phyloP scores from a whole-genome alignment of 2,888 invertebrate species.

The Aspidiotus rigidus region DNA sequence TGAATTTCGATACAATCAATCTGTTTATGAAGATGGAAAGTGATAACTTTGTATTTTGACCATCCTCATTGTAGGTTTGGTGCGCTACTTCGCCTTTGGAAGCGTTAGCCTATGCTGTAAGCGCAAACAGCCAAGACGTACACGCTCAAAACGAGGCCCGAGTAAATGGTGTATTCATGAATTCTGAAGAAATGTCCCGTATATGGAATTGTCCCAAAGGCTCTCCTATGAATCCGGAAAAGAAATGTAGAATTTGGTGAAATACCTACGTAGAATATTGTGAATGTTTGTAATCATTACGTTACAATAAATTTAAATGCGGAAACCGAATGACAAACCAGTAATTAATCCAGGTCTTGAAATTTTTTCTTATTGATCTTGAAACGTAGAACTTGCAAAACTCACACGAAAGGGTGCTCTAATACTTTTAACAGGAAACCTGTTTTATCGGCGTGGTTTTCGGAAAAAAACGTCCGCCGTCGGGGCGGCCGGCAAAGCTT shows the following conservation, averaged over 20 bases:
- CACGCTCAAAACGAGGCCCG: conserved; percentile 55
- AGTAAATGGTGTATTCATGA: conserved; percentile 59
- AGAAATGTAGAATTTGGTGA: conserved; percentile 34
- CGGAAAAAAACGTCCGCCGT: too few relatives aligned
- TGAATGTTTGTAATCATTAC: too few relatives aligned
- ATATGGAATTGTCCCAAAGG: conserved; percentile 31
- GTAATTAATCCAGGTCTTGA: too few relatives aligned
- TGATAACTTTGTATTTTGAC: neutral
- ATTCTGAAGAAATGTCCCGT: conserved; percentile 55
- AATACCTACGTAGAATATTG: neutral
- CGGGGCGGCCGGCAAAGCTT: too few relatives aligned
- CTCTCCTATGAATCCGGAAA: conserved; percentile 28
- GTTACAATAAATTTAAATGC: too few relatives aligned
- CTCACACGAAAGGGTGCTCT: too few relatives aligned
- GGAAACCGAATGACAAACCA: too few relatives aligned
- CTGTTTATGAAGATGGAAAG: neutral
- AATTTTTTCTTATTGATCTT: too few relatives aligned
- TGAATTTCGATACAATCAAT: neutral
- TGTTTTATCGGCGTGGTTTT: too few relatives aligned
- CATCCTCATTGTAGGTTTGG: conserved; percentile 42
- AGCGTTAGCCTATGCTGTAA: neutral
- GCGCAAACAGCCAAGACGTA: neutral
- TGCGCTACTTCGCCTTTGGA: neutral
- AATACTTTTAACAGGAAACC: too few relatives aligned
- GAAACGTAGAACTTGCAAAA: too few relatives aligned